These are phyloP conservation scores for Amblyopsis rosae DNA, from an alignment of 2,113 vertebrate species.

Conservation along the genomic window DNA sequence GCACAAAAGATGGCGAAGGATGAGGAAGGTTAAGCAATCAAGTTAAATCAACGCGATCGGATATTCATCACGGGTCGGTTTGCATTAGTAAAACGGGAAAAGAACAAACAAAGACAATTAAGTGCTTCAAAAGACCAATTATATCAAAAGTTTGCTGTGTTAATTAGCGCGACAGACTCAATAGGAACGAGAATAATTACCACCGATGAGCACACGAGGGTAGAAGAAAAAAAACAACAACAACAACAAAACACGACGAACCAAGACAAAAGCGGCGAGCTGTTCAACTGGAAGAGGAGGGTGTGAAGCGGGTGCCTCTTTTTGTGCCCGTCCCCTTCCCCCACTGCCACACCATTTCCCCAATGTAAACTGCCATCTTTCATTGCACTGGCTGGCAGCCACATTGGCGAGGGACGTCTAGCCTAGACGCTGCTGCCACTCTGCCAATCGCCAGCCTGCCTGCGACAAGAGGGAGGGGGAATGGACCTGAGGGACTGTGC, in stretches of 20 bases:
- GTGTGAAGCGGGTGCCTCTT: constrained; percentile 54
- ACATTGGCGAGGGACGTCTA: constrained; percentile 49
- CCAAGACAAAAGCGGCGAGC: constrained; percentile 60
- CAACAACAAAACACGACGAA: constrained; percentile 50
- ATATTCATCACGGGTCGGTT: constrained; percentile 48
- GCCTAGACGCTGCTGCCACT: constrained; percentile 71
- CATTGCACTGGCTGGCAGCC: constrained; percentile 62
- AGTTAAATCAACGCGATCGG: constrained; percentile 37
- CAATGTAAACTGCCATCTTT: constrained; percentile 53
- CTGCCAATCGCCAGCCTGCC: constrained; percentile 69
- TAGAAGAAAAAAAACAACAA: constrained; percentile 52
- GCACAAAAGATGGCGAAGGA: constrained; percentile 58
- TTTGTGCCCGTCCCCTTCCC: constrained; percentile 63
- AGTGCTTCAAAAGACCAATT: constrained; percentile 68
- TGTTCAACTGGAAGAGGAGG: constrained; percentile 55
- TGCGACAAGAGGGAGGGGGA: constrained; percentile 47
- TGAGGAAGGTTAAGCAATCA: constrained; percentile 35
- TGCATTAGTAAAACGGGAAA: constrained; percentile 59
- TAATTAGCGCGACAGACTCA: constrained; percentile 65
- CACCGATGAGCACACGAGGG: constrained; percentile 47
- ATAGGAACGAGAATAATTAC: constrained; percentile 49
- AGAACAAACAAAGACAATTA: constrained; percentile 61
- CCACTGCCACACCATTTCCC: constrained; percentile 45
- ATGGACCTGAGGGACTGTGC: constrained; percentile 72
- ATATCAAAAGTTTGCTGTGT: constrained; percentile 64